These are phyloP conservation scores for Sthenelais limicola DNA, from an alignment of 2,888 invertebrate genomes.

Conservation along the genomic window DNA sequence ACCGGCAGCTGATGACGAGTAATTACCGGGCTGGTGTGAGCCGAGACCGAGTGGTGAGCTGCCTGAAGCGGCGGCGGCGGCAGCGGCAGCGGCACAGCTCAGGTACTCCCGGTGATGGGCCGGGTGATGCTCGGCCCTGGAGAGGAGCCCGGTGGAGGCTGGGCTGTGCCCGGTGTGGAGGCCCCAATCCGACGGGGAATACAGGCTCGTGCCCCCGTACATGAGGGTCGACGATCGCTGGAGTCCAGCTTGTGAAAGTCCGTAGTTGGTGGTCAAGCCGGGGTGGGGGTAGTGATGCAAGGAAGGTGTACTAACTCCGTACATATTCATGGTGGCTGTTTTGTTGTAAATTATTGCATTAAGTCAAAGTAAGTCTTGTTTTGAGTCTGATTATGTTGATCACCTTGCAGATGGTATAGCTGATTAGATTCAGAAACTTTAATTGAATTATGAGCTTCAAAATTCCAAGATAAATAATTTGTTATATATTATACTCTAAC, in stretches of 20 bases:
- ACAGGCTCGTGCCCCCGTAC: slow-evolving; percentile 22
- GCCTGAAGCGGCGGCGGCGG: slow-evolving; percentile 11
- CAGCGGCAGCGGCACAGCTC: slow-evolving; percentile 17
- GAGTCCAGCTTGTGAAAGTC: slow-evolving; percentile 42
- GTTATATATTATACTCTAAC: no score
- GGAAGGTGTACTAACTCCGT: slow-evolving; percentile 57
- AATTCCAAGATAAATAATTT: no score
- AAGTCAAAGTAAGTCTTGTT: no score
- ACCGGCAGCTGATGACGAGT: neutral
- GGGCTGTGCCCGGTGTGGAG: slow-evolving; percentile 5
- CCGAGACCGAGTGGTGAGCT: neutral
- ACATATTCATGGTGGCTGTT: slow-evolving; percentile 44
- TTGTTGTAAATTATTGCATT: no score
- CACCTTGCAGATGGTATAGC: no score
- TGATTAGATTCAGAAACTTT: no score
- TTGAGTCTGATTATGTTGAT: no score
- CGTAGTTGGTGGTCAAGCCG: slow-evolving; percentile 47
- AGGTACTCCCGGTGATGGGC: slow-evolving; percentile 31
- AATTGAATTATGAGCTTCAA: no score
- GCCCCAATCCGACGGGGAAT: slow-evolving; percentile 25
- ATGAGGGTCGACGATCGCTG: neutral
- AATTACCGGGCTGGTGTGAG: neutral
- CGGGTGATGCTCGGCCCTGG: neutral
- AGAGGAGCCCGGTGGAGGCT: slow-evolving; percentile 7
- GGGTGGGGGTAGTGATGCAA: slow-evolving; percentile 55